phyloP scores from a whole-genome alignment of 2,888 invertebrate species.

The Gonocerus acuteangulatus region DNA sequence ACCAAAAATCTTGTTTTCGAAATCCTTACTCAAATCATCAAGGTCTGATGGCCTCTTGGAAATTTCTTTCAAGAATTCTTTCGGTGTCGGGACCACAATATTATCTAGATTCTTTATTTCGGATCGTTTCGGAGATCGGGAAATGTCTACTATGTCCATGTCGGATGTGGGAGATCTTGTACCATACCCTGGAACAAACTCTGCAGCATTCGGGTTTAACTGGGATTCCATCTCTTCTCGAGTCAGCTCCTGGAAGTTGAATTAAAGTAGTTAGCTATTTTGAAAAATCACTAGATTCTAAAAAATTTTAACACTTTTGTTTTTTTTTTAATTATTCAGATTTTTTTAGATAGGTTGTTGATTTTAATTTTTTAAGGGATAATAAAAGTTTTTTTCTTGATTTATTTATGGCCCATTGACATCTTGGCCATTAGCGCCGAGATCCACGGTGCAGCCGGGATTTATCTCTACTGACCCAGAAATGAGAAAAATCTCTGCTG shows the following conservation, averaged over 20 bases:
- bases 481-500: too few species aligned
- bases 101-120: conserved; percentile 52
- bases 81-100: conserved; percentile 50
- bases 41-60: conserved; percentile 55
- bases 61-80: conserved; percentile 59
- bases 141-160: conserved; percentile 45
- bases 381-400: too few species aligned
- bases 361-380: too few species aligned
- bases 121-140: conserved; percentile 63
- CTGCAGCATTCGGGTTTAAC: conserved; percentile 77
- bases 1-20: too few species aligned
- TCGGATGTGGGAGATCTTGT: conserved; percentile 45
- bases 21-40: background rate
- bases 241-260: conserved; percentile 12
- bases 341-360: too few species aligned
- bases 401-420: too few species aligned
- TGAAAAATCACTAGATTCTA: too few species aligned
- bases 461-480: too few species aligned
- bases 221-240: conserved; percentile 49
- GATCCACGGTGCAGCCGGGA: too few species aligned
- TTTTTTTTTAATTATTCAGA: background rate
- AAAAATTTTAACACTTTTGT: background rate
- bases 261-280: background rate
- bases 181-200: conserved; percentile 59
- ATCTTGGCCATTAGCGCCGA: too few species aligned